Evolutionary conservation across 1,140 invertebrate genomes (phyloP).

Genomic region (Drosophila jambulina): DNA sequence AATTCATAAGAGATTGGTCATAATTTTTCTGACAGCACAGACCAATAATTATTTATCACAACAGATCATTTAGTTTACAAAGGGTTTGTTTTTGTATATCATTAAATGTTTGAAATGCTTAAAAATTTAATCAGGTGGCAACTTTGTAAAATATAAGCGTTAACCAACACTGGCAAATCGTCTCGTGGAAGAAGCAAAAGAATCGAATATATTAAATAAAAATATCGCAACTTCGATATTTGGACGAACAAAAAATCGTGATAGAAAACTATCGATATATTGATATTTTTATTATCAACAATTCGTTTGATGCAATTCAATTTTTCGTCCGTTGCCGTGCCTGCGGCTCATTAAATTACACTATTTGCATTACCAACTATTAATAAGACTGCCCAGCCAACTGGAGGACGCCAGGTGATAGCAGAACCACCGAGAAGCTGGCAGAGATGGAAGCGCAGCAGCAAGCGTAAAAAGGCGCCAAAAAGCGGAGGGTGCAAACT

Average conservation of each 20-base stretch:
- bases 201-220: too few relatives aligned
- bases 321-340: constrained; percentile 38
- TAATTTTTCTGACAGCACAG: not conserved
- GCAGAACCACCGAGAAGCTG: not conserved
- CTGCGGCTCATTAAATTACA: constrained; percentile 38
- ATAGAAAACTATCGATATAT: too few relatives aligned
- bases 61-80: too few relatives aligned
- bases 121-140: not conserved
- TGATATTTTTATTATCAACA: too few relatives aligned
- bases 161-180: constrained; percentile 37
- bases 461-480: constrained; percentile 55
- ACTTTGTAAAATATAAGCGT: not conserved
- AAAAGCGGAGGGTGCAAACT: constrained; percentile 33
- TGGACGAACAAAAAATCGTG: too few relatives aligned
- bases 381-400: not conserved
- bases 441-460: not conserved
- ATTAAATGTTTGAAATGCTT: not conserved
- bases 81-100: not conserved
- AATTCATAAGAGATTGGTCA: not conserved
- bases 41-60: not conserved
- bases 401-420: not conserved
- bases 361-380: not conserved
- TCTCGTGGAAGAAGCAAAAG: constrained; percentile 9
- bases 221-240: too few relatives aligned
- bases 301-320: constrained; percentile 68